A percentile compares a stretch with the other conserved stretches of the same genome.
Conservation (phyloP, 1,140 invertebrate genomes). For the Bicyclus anynana region DNA sequence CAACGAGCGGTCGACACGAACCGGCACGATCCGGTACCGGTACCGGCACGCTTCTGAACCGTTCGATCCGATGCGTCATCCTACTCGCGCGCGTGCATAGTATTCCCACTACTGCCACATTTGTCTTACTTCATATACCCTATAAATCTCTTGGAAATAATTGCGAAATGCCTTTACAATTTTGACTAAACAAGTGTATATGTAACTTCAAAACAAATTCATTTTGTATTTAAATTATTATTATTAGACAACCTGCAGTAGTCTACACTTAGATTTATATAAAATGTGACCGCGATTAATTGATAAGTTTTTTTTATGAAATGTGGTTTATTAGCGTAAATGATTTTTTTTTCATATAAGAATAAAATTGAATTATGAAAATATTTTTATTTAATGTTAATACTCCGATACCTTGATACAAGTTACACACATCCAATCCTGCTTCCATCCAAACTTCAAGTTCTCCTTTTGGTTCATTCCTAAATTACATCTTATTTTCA, state of each 20-base stretch:
- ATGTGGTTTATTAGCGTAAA: neutral
- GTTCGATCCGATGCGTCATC: slow-evolving; percentile 8
- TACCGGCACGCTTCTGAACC: neutral
- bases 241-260: neutral
- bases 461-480: no score
- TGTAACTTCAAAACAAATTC: neutral
- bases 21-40: neutral
- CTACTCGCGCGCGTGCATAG: slow-evolving; percentile 10
- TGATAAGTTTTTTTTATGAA: neutral
- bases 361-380: neutral
- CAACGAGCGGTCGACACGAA: slow-evolving; percentile 1
- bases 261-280: neutral
- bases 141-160: neutral
- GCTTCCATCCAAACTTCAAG: neutral
- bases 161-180: no score
- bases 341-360: neutral
- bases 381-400: neutral
- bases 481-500: no score
- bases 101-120: neutral
- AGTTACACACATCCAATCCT: neutral
- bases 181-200: neutral
- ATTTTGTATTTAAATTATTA: neutral
- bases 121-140: neutral
- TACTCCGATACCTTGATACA: neutral
- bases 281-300: neutral